These are phyloP conservation scores for Crossocerus cetratus DNA, from an alignment of 2,888 invertebrate genomes.

Conservation along the genomic window DNA sequence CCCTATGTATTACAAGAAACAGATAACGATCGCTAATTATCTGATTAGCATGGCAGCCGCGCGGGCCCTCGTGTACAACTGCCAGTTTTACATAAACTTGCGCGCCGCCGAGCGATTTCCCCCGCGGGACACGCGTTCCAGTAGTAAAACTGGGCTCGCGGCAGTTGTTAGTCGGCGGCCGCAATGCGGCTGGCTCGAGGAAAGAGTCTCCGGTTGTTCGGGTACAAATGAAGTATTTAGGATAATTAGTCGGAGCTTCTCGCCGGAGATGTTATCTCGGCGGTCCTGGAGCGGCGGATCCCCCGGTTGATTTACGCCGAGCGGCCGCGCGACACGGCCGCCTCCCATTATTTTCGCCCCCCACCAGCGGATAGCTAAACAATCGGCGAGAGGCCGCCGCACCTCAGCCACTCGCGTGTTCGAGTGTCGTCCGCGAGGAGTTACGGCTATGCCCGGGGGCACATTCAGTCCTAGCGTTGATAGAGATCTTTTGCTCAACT, in stretches of 20 bases:
- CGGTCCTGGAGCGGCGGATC: conserved; percentile 9
- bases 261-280: conserved; percentile 39
- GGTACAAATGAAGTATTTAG: conserved; percentile 65
- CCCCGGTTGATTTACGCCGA: conserved; percentile 45
- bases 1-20: no score
- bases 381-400: conserved; percentile 26
- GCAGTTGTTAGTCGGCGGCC: neutral
- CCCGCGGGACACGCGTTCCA: no score
- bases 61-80: no score
- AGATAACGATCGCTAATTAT: no score
- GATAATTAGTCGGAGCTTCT: conserved; percentile 64
- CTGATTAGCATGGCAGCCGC: no score
- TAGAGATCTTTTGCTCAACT: no score
- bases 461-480: no score
- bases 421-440: no score
- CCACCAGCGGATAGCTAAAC: conserved; percentile 36
- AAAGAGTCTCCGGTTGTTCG: conserved; percentile 43
- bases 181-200: neutral
- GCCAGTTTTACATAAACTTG: no score
- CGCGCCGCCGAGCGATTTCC: no score
- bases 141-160: no score
- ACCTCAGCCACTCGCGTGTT: neutral
- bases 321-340: conserved; percentile 25
- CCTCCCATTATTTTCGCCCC: conserved; percentile 47
- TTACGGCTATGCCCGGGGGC: no score